Evolutionary conservation across 2,113 vertebrate species (phyloP).

Genomic region (Chloropsis hardwickii): DNA sequence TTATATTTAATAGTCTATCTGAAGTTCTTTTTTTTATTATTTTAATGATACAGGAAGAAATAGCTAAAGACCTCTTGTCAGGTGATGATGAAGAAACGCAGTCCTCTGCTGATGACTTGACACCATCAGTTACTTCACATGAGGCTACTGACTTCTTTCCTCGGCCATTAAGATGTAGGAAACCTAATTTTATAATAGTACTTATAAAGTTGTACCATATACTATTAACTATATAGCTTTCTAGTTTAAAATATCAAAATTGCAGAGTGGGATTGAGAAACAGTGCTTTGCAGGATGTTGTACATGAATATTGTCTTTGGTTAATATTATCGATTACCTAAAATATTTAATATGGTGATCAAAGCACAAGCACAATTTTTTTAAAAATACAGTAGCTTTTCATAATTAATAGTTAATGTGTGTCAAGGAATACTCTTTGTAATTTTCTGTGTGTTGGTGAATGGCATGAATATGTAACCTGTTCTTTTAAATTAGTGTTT

Average conservation of each 20-base stretch:
- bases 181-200: not conserved
- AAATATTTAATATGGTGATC: not conserved
- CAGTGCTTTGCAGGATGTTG: not conserved
- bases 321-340: not conserved
- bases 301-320: not conserved
- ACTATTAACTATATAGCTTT: not conserved
- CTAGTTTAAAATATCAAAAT: not conserved
- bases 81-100: conserved; percentile 98
- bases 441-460: not conserved
- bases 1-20: not conserved
- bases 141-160: conserved; percentile 96
- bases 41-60: conserved; percentile 84
- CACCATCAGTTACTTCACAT: conserved; percentile 96
- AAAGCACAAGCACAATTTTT: not conserved
- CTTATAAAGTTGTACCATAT: not conserved
- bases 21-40: not conserved
- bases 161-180: conserved; percentile 93
- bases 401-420: not conserved
- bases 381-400: not conserved
- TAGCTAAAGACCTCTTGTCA: conserved; percentile 96
- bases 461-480: not conserved
- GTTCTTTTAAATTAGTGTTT: not conserved
- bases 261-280: not conserved
- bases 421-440: not conserved
- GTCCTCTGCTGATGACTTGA: conserved; percentile 96